phyloP scores from a whole-genome alignment of 2,888 invertebrate genomes.

The Idaea dimidiata region DNA sequence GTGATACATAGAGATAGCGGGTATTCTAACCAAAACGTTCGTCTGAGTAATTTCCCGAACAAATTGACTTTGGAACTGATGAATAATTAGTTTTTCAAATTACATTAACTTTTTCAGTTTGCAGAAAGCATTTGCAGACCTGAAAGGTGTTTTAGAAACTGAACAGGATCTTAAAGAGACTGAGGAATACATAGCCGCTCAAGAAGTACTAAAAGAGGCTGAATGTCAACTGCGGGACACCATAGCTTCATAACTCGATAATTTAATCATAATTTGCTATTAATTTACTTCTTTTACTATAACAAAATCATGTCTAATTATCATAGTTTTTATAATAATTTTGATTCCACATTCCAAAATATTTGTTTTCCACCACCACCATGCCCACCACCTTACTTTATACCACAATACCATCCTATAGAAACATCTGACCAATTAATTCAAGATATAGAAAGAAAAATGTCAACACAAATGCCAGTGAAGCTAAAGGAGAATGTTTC shows the following conservation, averaged over 20 bases:
- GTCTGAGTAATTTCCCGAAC: too few relatives aligned
- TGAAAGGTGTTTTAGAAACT: conserved; percentile 85
- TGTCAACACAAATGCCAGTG: conserved; percentile 11
- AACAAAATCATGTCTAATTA: conserved; percentile 71
- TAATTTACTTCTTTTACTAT: conserved; percentile 43
- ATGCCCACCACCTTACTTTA: conserved; percentile 38
- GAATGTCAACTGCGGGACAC: conserved; percentile 78
- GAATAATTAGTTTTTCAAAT: too few relatives aligned
- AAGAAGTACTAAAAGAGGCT: conserved; percentile 84
- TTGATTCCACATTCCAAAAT: conserved; percentile 65
- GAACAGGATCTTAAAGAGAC: conserved; percentile 89
- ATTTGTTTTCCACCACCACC: conserved; percentile 44
- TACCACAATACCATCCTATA: conserved; percentile 31
- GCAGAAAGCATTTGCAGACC: conserved; percentile 87
- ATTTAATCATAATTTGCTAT: conserved; percentile 34
- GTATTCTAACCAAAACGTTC: too few relatives aligned
- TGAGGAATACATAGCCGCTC: conserved; percentile 86
- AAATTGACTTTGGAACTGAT: too few relatives aligned
- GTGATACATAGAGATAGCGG: too few relatives aligned
- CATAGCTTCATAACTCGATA: conserved; percentile 38
- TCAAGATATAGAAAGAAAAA: conserved; percentile 42
- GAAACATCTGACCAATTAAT: conserved; percentile 49
- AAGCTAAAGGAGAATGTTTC: conserved; percentile 24
- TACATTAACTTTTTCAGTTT: conserved; percentile 65
- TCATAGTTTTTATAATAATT: conserved; percentile 60